These are phyloP conservation scores for Leptoclinus maculatus DNA, from an alignment of 2,797 vertebrate species.

Conservation along the genomic window DNA sequence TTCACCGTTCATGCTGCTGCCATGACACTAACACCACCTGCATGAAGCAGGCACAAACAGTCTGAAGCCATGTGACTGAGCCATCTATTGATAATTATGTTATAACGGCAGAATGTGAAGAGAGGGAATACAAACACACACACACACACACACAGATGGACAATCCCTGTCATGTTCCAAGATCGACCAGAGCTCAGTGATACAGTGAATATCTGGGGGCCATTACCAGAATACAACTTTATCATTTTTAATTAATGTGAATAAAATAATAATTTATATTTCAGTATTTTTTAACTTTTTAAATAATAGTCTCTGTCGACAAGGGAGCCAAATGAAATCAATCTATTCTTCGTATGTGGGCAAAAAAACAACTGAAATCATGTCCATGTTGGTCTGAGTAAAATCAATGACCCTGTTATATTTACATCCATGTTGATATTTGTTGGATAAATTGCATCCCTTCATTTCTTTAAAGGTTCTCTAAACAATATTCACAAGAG, in stretches of 20 bases:
- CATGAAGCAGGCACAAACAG: slow-evolving; percentile 53
- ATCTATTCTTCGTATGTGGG: background rate
- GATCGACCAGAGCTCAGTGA: background rate
- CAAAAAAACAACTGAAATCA: background rate
- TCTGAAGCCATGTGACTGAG: background rate
- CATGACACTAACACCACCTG: slow-evolving; percentile 81
- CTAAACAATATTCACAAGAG: no score
- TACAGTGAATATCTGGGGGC: background rate
- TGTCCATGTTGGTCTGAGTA: background rate
- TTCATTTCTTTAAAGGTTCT: background rate
- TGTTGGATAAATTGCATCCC: background rate
- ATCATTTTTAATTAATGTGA: background rate
- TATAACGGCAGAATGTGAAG: background rate
- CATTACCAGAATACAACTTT: background rate
- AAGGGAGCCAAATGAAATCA: background rate
- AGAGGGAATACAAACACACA: background rate
- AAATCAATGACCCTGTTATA: background rate
- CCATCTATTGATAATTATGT: background rate
- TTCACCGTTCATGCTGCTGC: slow-evolving; percentile 92
- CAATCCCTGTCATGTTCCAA: background rate
- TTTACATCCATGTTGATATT: background rate
- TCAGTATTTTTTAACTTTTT: background rate
- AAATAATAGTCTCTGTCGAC: background rate
- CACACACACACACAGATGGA: background rate
- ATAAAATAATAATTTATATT: slow-evolving; percentile 3